Base-by-base conservation (phyloP, 2,797 vertebrate species). In the Macroramphosus scolopax region DNA sequence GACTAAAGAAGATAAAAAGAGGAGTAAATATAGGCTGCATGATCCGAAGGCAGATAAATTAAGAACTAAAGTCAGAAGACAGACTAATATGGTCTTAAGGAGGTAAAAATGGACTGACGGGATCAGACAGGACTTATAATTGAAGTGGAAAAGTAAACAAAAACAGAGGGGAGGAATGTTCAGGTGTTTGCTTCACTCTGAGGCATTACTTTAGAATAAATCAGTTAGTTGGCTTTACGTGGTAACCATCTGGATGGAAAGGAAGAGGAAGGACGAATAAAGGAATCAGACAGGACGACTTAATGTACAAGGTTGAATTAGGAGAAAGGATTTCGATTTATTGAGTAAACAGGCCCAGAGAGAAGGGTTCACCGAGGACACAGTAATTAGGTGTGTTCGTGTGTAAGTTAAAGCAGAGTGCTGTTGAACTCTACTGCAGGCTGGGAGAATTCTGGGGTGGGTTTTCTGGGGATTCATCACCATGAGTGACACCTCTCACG, bases 21-120 rank as follows among this genome's bases (percentile, higher is more conserved):
- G 15, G 29, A 15, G 33, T 69, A 60, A 36, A 61, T 37, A 51
- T 34, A 50, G 46, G 33, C 18, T 48, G 29, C 54, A 41, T 40
- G 12, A 36, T n/a, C 22, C 16, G 40, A 18, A 29, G 10, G n/a
- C 6, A 3, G 22, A 14, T 43, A 31, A 40, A 47, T 54, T n/a
- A 49, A 24, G 38, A 43, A 16, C 43, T 8, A 45, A 56, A 22
- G 18, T 20, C 11, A 20, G 25, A 8, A 7, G 11, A 50, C 17
- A 26, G 38, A 51, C 68, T 46, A 65, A 41, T 49, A 25, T 4
- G 9, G 22, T 32, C 17, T 55, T 47, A 44, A 45, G 25, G 8
- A 33, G 16, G 32, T 53, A 40, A 55, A 56, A 43, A 37, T n/a
- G 17, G 31, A 8, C 35, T 26, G 24, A 26, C 39, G 15, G 32